Percentiles rank a stretch among this genome's conserved stretches.
phyloP scores from a whole-genome alignment of 2,113 vertebrate species.

The Semicossyphus pulcher region DNA sequence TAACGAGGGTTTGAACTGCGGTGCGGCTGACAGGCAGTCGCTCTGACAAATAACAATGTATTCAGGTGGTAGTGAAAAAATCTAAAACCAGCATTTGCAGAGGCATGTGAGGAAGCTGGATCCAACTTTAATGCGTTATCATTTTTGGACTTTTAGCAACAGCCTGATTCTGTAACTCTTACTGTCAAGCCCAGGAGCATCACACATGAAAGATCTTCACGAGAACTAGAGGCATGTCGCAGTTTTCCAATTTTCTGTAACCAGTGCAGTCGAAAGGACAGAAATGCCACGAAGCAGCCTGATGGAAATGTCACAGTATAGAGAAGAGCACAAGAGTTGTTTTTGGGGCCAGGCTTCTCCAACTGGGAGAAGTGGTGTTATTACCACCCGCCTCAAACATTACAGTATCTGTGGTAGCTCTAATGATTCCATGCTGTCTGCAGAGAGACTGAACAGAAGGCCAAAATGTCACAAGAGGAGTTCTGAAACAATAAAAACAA shows the following conservation, averaged over 20 bases:
- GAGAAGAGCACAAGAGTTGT: conserved; percentile 37
- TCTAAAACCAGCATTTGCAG: background rate
- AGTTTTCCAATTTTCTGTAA: conserved; percentile 27
- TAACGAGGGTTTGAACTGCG: conserved; percentile 31
- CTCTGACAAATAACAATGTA: conserved; percentile 5
- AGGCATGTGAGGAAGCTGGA: background rate
- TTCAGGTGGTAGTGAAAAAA: conserved; percentile 6
- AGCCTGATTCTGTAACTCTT: background rate
- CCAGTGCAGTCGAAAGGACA: conserved; percentile 6
- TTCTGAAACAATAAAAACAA: conserved; percentile 28
- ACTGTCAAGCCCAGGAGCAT: background rate
- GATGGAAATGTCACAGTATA: conserved; percentile 66
- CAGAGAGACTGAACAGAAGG: conserved; percentile 16
- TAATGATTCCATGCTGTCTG: conserved; percentile 27
- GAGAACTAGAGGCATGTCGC: background rate
- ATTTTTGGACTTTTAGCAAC: background rate
- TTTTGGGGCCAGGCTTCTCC: conserved; percentile 38
- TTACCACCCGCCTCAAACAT: conserved; percentile 34
- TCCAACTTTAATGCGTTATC: background rate
- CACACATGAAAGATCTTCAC: background rate
- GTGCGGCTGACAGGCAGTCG: conserved; percentile 29
- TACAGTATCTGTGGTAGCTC: conserved; percentile 10
- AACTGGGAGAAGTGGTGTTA: conserved; percentile 18
- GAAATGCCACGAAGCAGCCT: conserved; percentile 51
- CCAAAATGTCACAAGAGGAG: conserved; percentile 36